Percentiles rank a stretch among this genome's conserved stretches.
These are phyloP conservation scores for Phymastichus coffea DNA, from an alignment of 1,140 invertebrate species.

Conservation along the genomic window DNA sequence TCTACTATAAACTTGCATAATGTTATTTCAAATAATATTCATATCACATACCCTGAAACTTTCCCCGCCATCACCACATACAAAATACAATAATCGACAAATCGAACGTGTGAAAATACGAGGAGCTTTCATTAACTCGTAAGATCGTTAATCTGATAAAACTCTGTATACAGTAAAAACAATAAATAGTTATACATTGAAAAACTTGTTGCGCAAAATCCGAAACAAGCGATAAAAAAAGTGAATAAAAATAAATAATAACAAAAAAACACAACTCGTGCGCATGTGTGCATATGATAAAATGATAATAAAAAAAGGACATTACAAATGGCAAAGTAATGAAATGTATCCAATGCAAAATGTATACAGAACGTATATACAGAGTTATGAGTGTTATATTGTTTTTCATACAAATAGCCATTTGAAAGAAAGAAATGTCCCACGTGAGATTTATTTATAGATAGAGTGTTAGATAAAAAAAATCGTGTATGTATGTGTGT, in stretches of 20 bases:
- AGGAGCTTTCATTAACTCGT: no score
- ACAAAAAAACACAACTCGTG: constrained; percentile 38
- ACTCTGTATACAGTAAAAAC: not conserved
- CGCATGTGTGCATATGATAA: constrained; percentile 29
- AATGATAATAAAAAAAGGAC: no score
- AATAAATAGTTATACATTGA: not conserved
- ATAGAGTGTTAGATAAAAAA: not conserved
- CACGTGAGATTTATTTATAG: constrained; percentile 29
- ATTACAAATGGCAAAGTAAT: no score
- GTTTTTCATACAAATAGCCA: not conserved
- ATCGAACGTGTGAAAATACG: no score
- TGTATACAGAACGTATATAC: no score
- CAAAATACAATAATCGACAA: no score
- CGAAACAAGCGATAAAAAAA: constrained; percentile 32
- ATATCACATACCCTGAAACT: constrained; percentile 10
- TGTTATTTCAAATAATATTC: no score
- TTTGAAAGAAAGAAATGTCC: constrained; percentile 28
- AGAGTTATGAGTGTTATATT: constrained; percentile 9
- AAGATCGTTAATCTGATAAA: no score
- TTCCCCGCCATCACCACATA: constrained; percentile 6
- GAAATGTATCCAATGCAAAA: no score
- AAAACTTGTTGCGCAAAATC: constrained; percentile 15
- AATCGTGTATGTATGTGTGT: no score
- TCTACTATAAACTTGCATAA: not conserved
- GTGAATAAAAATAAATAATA: constrained; percentile 33